Conservation (phyloP, 2,888 invertebrate genomes). For the Phaonia tiefii region DNA sequence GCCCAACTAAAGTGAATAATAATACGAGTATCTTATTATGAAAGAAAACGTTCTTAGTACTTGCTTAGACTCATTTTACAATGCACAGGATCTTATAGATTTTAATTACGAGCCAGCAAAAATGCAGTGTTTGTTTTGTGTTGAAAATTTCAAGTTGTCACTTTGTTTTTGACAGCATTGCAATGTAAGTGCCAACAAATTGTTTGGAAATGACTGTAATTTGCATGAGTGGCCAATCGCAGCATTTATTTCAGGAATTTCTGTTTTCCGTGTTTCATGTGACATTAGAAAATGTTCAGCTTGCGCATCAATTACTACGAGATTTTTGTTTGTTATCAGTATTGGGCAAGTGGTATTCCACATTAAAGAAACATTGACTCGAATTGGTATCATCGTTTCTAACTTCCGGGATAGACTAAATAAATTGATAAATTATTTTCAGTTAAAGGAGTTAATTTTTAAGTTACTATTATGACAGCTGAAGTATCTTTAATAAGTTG, state of each 20-base stretch:
- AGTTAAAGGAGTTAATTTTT: too few relatives aligned
- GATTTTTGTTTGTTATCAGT: conserved; percentile 22
- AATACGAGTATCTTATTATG: not conserved
- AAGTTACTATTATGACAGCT: too few relatives aligned
- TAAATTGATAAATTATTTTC: too few relatives aligned
- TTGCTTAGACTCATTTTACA: not conserved
- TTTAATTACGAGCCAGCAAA: not conserved
- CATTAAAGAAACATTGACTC: too few relatives aligned
- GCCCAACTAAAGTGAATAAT: not conserved
- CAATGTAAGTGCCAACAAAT: not conserved
- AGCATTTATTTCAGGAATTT: not conserved
- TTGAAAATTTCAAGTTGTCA: too few relatives aligned
- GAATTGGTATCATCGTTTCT: too few relatives aligned
- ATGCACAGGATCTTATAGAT: not conserved
- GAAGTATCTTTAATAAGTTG: too few relatives aligned
- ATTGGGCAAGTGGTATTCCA: not conserved
- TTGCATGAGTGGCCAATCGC: not conserved
- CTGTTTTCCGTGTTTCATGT: conserved; percentile 2
- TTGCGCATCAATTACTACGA: conserved; percentile 40
- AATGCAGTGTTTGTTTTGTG: too few relatives aligned
- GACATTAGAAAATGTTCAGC: conserved; percentile 24
- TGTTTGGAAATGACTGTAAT: not conserved
- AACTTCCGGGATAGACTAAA: too few relatives aligned
- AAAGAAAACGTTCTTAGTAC: not conserved
- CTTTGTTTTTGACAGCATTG: too few relatives aligned